phyloP scores from a whole-genome alignment of 1,140 invertebrate genomes.

The Drosophila ogumai region DNA sequence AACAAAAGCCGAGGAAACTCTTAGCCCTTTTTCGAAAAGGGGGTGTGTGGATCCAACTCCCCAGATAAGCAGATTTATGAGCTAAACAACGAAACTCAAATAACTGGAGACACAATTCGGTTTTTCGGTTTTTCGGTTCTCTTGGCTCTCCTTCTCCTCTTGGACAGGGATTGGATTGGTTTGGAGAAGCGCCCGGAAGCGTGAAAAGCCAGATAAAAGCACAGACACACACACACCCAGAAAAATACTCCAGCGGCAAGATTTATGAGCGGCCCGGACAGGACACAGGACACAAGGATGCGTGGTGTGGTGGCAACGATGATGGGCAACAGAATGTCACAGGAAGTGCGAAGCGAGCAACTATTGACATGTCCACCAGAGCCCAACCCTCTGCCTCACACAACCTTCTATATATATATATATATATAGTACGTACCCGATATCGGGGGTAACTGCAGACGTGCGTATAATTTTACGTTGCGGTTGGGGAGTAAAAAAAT shows the following conservation, averaged over 20 bases:
- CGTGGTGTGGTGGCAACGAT: conserved; percentile 20
- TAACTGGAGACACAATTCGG: conserved; percentile 75
- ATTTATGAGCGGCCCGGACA: conserved; percentile 53
- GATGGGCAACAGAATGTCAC: conserved; percentile 55
- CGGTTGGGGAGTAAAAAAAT: conserved; percentile 42
- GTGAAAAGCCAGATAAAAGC: conserved; percentile 74
- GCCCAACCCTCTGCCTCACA: background rate
- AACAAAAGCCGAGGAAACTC: conserved; percentile 37
- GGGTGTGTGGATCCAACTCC: conserved; percentile 49
- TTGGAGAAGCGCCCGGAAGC: conserved; percentile 61
- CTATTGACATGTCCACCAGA: conserved; percentile 71
- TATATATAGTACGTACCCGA: conserved; percentile 20
- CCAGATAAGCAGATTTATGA: conserved; percentile 83
- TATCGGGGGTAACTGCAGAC: conserved; percentile 69
- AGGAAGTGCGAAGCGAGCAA: conserved; percentile 58
- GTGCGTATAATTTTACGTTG: conserved; percentile 78
- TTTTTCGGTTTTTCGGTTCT: conserved; percentile 42
- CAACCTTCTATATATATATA: no score
- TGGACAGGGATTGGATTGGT: background rate
- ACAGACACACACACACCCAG: conserved; percentile 20
- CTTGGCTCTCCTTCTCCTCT: background rate
- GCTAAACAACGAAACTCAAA: conserved; percentile 82
- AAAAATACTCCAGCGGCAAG: conserved; percentile 36
- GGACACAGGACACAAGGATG: conserved; percentile 36
- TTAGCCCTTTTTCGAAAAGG: conserved; percentile 47